phyloP scores from a whole-genome alignment of 2,113 vertebrate species.

The Micromys minutus region DNA sequence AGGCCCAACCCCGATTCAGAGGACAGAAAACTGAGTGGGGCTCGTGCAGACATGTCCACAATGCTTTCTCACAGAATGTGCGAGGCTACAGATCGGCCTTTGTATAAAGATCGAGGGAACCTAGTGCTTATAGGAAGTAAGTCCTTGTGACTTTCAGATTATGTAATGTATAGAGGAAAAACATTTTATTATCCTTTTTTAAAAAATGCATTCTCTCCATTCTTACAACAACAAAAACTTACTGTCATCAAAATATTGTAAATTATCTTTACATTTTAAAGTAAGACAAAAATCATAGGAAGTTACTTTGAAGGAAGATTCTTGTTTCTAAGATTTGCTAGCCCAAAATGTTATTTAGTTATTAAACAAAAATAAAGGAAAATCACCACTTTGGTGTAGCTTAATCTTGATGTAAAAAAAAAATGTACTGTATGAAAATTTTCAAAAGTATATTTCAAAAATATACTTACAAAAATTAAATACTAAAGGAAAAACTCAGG shows the following conservation, averaged over 20 bases:
- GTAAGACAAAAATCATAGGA: not conserved
- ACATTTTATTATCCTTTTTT: slow-evolving; percentile 1
- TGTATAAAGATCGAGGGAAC: not conserved
- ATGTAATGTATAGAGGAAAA: not conserved
- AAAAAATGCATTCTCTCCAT: not conserved
- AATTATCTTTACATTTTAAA: not conserved
- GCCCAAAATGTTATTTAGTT: slow-evolving; percentile 9
- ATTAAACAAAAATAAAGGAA: slow-evolving; percentile 33
- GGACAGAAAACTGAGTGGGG: not conserved
- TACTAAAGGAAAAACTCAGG: not conserved
- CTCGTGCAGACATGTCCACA: not conserved
- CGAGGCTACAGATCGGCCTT: not conserved
- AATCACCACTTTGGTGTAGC: slow-evolving; percentile 18
- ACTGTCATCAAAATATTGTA: not conserved
- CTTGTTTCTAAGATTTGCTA: slow-evolving; percentile 26
- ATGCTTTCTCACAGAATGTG: not conserved
- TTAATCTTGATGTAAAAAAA: slow-evolving; percentile 31
- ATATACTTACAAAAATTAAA: not conserved
- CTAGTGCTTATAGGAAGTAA: not conserved
- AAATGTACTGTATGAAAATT: not conserved
- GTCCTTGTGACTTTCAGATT: not conserved
- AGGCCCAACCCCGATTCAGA: not conserved
- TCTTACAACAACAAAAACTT: not conserved
- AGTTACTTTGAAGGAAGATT: slow-evolving; percentile 4
- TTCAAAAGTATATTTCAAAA: not conserved